Evolutionary conservation across 2,113 vertebrate species (phyloP).

Genomic region (Pardalotus punctatus): DNA sequence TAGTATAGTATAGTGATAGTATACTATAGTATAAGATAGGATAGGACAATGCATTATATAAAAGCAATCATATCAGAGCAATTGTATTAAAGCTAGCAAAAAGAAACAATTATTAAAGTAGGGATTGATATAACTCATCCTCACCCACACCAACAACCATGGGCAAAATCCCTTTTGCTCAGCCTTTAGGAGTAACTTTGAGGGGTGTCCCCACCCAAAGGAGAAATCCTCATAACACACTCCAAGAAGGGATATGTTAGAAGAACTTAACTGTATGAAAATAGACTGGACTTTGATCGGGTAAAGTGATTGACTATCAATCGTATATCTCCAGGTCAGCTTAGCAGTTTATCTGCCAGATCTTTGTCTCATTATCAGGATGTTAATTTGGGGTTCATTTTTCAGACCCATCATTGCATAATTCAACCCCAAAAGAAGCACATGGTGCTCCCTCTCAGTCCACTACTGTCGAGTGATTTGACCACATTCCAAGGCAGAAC

Average conservation of each 20-base stretch:
- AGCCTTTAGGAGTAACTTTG: neutral
- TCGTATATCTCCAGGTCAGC: neutral
- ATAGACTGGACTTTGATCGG: neutral
- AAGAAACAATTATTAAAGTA: neutral
- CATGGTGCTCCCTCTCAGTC: neutral
- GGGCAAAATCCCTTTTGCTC: neutral
- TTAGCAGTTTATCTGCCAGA: neutral
- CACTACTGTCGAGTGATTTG: neutral
- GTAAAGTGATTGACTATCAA: neutral
- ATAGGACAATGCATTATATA: neutral
- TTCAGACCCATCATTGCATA: neutral
- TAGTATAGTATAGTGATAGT: no score
- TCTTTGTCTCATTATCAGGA: neutral
- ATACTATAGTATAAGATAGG: neutral
- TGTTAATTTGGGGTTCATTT: neutral
- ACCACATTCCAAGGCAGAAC: neutral
- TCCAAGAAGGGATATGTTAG: neutral
- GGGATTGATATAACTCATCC: neutral
- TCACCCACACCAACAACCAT: neutral
- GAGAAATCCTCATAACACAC: neutral
- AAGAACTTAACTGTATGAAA: neutral
- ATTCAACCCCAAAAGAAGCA: neutral
- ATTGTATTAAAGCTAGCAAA: neutral
- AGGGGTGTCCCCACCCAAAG: neutral
- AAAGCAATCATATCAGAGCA: neutral